phyloP scores from a whole-genome alignment of 2,797 vertebrate species.

The Heliangelus exortis region DNA sequence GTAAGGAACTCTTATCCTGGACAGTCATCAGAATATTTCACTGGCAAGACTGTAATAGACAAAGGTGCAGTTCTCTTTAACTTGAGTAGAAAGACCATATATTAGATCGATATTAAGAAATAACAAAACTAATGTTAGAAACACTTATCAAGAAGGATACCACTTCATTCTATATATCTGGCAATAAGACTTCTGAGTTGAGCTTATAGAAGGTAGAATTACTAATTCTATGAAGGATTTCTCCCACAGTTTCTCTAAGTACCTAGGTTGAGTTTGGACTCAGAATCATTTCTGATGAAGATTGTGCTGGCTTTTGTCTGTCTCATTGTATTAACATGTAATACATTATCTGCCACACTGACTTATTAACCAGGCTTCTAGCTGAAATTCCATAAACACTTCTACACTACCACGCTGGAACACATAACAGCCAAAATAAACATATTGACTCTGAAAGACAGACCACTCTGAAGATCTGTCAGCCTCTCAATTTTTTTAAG shows the following conservation, averaged over 20 bases:
- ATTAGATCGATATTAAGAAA: not conserved
- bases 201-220: not conserved
- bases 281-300: not conserved
- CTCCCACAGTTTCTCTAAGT: not conserved
- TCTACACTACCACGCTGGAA: not conserved
- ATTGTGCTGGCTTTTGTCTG: not conserved
- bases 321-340: not conserved
- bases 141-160: not conserved
- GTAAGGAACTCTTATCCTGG: not conserved
- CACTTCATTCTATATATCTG: not conserved
- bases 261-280: not conserved
- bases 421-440: not conserved
- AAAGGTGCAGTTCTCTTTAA: not conserved
- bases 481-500: not conserved
- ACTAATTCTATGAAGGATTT: not conserved
- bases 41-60: not conserved
- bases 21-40: not conserved
- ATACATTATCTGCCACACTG: not conserved
- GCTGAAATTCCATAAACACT: not conserved
- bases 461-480: not conserved
- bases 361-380: not conserved
- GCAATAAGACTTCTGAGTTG: not conserved
- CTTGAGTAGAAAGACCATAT: not conserved
- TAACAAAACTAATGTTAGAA: not conserved
- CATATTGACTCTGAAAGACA: not conserved